Evolutionary conservation across 1,140 invertebrate genomes (phyloP).

Genomic region (Leptinotarsa texana): DNA sequence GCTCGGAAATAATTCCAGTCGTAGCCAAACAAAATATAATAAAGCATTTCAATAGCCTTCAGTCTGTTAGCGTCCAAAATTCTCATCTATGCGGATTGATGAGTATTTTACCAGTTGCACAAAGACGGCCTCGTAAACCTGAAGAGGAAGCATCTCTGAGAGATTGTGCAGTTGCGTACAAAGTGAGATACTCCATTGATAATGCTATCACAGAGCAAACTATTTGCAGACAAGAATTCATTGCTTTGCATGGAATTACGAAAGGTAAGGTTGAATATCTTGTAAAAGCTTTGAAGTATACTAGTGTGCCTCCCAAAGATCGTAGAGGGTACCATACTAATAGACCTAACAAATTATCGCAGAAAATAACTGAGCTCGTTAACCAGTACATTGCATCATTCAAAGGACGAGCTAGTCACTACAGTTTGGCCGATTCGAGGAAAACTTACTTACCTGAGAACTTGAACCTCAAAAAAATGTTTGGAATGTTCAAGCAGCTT

Average conservation of each 20-base stretch:
- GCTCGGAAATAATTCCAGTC: too few species aligned
- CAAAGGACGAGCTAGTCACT: slow-evolving; percentile 29
- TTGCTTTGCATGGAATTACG: slow-evolving; percentile 2
- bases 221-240: not conserved
- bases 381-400: slow-evolving; percentile 10
- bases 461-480: slow-evolving; percentile 35
- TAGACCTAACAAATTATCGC: slow-evolving; percentile 14
- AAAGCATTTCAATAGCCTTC: slow-evolving; percentile 6
- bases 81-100: slow-evolving; percentile 5
- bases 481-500: slow-evolving; percentile 23
- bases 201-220: slow-evolving; percentile 3
- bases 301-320: slow-evolving; percentile 1
- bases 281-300: slow-evolving; percentile 1
- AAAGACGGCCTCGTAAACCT: slow-evolving; percentile 2
- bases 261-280: slow-evolving; percentile 8
- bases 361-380: slow-evolving; percentile 18
- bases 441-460: slow-evolving; percentile 37
- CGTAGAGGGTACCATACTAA: slow-evolving; percentile 1
- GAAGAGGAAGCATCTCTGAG: not conserved
- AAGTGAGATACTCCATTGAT: not conserved
- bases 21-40: slow-evolving; percentile 8
- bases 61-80: slow-evolving; percentile 2
- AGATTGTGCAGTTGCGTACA: not conserved
- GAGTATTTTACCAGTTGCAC: not conserved
- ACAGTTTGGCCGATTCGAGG: slow-evolving; percentile 31